Base-by-base conservation (phyloP, 2,113 vertebrate genomes). In the Misgurnus anguillicaudatus region DNA sequence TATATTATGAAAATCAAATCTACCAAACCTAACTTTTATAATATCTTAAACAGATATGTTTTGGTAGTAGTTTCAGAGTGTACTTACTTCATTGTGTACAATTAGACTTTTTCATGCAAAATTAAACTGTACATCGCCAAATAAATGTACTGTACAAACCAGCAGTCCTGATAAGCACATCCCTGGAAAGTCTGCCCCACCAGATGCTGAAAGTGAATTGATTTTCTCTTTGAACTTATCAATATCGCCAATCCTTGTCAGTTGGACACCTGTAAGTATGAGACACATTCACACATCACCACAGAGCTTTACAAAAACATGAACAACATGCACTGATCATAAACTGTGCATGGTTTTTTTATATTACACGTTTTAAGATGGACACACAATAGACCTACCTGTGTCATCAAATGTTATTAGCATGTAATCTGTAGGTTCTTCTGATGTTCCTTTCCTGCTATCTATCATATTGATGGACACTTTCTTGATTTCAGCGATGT, bases 151-250 rank as follows among this genome's bases (percentile, higher is more conserved):
- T 41, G 24, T 16, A n/a, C 24, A 41, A 14, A 81, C 80, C 75
- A 57, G 66, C 1, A 77, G n/a, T 45, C 45, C 80, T 45, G 80
- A 60, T 2, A 82, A 39, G 7, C 47, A 64, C 66, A 71, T 61
- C 11, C 47, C 73, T 36, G 80, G 66, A 4, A 70, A 10, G 38
- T 78, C 74, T 16, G 21, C 53, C 21, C 58, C 39, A 47, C 41
- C 24, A 11, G 36, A 17, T 16, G 51, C 11, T 36, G 21, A 72
- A 48, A 78, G 38, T 16, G 36, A 36, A 63, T 77, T 72, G 3
- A 82, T 47, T 16, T 3, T 0, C 4, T 42, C 48, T 66, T 66
- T 78, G 67, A 78, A 71, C 13, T 0, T 55, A n/a, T 60, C 60
- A 36, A 68, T 45, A 31, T 78, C 21, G 1, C n/a, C 53, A 19